phyloP scores from a whole-genome alignment of 2,888 invertebrate species.

The Epistrophella euchroma region DNA sequence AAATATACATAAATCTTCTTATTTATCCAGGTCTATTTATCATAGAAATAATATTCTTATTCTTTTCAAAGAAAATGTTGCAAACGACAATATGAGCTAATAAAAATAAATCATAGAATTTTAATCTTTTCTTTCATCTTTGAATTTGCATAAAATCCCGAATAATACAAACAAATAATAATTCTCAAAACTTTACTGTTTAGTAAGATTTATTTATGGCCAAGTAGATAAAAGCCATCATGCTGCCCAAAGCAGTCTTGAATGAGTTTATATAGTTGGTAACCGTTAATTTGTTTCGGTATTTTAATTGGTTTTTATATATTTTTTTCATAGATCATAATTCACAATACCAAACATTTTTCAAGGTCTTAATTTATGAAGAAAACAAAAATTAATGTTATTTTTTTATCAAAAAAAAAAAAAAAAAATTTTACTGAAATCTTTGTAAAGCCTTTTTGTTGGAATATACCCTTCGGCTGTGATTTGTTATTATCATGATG shows the following conservation, averaged over 20 bases:
- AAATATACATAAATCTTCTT: not conserved
- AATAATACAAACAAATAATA: slow-evolving; percentile 23
- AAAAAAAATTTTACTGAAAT: not conserved
- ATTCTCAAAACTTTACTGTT: slow-evolving; percentile 31
- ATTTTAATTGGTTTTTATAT: slow-evolving; percentile 8
- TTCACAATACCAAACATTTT: slow-evolving; percentile 1
- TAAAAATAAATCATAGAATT: slow-evolving; percentile 4
- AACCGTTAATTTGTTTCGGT: slow-evolving; percentile 21
- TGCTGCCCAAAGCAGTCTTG: not conserved
- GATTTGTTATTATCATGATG: not conserved
- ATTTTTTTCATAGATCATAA: slow-evolving; percentile 12
- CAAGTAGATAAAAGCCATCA: not conserved
- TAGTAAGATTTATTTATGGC: slow-evolving; percentile 25
- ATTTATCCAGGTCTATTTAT: not conserved
- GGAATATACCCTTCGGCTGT: not conserved
- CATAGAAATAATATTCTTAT: not conserved
- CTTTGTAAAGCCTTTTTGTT: not conserved
- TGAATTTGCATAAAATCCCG: slow-evolving; percentile 35
- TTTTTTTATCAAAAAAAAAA: not conserved
- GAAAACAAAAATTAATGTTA: not conserved
- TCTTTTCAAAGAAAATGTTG: not conserved
- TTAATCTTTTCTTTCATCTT: not conserved
- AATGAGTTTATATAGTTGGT: slow-evolving; percentile 11
- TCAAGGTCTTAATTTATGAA: slow-evolving; percentile 38
- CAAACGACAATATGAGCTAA: not conserved